phyloP scores from a whole-genome alignment of 2,113 vertebrate genomes.

The Cephalophus harveyi region DNA sequence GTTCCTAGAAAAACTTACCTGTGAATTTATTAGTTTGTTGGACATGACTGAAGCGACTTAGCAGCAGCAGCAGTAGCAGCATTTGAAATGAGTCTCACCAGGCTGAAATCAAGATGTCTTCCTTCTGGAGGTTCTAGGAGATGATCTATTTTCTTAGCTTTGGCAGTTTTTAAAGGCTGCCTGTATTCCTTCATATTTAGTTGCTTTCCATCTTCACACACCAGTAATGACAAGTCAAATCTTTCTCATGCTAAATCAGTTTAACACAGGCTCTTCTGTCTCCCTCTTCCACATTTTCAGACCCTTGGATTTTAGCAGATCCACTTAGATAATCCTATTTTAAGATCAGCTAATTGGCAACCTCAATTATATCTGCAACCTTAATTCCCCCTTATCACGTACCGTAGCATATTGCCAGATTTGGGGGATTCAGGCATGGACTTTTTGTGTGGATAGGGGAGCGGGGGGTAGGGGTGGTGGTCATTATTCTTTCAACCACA shows the following conservation, averaged over 20 bases:
- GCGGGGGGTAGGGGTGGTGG: accelerated
- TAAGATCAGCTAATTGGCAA: background rate
- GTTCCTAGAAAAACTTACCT: background rate
- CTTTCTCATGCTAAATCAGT: background rate
- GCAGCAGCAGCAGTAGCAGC: background rate
- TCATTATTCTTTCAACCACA: background rate
- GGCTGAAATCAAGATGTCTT: background rate
- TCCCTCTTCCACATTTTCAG: background rate
- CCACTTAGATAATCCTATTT: background rate
- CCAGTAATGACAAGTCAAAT: no score
- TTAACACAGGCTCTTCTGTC: background rate
- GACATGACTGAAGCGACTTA: no score
- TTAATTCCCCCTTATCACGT: background rate
- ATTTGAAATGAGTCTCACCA: background rate
- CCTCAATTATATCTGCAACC: background rate
- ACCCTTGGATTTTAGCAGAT: background rate
- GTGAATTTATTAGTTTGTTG: background rate
- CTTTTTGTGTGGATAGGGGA: accelerated
- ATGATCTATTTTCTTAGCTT: background rate
- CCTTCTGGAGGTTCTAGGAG: background rate
- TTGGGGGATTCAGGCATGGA: background rate
- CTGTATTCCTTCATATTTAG: background rate
- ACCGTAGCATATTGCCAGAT: background rate
- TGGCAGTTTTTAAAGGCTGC: background rate
- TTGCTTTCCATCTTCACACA: background rate